These are phyloP conservation scores for Temnothorax curvispinosus DNA, from an alignment of 1,140 invertebrate species.

Conservation along the genomic window DNA sequence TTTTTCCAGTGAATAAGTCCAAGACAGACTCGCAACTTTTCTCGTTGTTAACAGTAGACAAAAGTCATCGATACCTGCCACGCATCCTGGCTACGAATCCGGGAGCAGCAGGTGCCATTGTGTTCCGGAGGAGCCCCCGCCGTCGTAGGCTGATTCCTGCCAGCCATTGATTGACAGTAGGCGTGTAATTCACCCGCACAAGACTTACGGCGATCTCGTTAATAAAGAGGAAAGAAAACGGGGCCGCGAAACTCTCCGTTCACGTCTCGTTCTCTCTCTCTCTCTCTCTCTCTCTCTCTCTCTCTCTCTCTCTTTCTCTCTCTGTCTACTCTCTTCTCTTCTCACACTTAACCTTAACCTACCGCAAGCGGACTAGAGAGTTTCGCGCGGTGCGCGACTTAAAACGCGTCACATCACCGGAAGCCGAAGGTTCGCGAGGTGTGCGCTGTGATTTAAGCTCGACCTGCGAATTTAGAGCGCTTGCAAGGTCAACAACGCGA, in stretches of 20 bases:
- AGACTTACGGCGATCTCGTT: slow-evolving; percentile 40
- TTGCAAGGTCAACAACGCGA: slow-evolving; percentile 12
- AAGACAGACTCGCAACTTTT: neutral
- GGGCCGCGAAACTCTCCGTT: slow-evolving; percentile 49
- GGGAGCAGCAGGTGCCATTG: slow-evolving; percentile 54
- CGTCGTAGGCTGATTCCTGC: slow-evolving; percentile 33
- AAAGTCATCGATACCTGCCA: slow-evolving; percentile 14
- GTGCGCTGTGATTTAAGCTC: slow-evolving; percentile 30
- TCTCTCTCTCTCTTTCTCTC: neutral
- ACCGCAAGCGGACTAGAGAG: slow-evolving; percentile 63
- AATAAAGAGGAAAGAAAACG: slow-evolving; percentile 33
- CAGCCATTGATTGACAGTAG: slow-evolving; percentile 46
- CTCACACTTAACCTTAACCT: slow-evolving; percentile 69
- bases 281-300: neutral
- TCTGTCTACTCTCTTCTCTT: slow-evolving; percentile 26
- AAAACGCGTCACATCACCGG: slow-evolving; percentile 51
- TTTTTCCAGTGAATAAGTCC: neutral
- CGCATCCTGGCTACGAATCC: neutral
- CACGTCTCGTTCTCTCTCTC: neutral
- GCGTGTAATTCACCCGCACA: slow-evolving; percentile 64
- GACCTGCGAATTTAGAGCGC: slow-evolving; percentile 36
- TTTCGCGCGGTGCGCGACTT: slow-evolving; percentile 37
- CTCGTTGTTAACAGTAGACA: neutral
- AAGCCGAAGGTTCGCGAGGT: slow-evolving; percentile 45
- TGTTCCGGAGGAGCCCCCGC: neutral